A percentile compares a stretch with the other conserved stretches of the same genome.
Evolutionary conservation across 2,113 vertebrate species (phyloP).

Genomic region (Mystacornis crossleyi): DNA sequence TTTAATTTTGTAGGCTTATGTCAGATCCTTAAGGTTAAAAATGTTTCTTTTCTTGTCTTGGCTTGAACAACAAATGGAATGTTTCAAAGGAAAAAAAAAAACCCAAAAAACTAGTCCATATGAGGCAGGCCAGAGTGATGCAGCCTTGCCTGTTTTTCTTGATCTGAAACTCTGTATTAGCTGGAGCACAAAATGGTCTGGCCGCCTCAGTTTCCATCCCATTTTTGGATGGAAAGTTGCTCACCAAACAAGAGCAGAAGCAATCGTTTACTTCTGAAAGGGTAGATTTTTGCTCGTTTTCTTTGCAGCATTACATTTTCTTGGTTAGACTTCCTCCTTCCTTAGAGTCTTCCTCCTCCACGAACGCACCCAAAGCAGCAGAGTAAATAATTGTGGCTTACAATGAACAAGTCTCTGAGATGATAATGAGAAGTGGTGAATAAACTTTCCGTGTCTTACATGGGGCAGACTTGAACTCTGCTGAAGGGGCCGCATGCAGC

Average conservation of each 20-base stretch:
- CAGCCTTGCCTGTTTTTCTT: constrained; percentile 39
- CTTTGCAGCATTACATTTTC: neutral
- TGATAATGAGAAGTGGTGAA: neutral
- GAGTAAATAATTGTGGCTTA: neutral
- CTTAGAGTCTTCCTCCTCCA: neutral
- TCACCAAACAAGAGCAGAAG: neutral
- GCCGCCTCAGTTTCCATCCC: neutral
- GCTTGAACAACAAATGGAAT: constrained; percentile 28
- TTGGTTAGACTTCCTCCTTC: neutral
- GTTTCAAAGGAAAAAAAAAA: neutral
- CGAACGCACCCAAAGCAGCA: neutral
- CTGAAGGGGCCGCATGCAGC: neutral
- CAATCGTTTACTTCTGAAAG: neutral
- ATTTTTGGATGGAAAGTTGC: constrained; percentile 19
- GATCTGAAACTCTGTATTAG: constrained; percentile 15
- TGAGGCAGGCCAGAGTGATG: neutral
- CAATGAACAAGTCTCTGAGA: neutral
- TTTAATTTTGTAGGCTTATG: constrained; percentile 43
- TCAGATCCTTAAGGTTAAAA: constrained; percentile 20
- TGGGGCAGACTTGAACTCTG: constrained; percentile 24
- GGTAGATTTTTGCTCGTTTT: neutral
- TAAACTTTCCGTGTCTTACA: neutral
- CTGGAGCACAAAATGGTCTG: neutral
- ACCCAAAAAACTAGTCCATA: too few relatives aligned
- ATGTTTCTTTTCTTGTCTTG: constrained; percentile 46